phyloP scores from a whole-genome alignment of 2,113 vertebrate genomes.

The Myanophis thanlyinensis region DNA sequence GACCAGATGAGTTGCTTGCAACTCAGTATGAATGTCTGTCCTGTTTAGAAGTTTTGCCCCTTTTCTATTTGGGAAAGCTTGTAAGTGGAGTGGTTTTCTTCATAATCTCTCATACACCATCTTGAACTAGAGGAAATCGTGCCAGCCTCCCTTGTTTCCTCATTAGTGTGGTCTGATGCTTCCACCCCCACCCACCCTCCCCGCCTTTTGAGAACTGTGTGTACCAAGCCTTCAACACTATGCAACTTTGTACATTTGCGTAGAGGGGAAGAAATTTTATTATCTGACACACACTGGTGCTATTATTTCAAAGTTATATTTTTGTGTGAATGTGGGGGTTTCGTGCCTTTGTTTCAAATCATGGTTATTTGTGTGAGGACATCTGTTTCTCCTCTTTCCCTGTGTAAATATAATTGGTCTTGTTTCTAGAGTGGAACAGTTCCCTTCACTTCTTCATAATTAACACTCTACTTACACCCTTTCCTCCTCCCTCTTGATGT shows the following conservation, averaged over 20 bases:
- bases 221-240: slow-evolving; percentile 84
- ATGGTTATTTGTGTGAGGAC: slow-evolving; percentile 83
- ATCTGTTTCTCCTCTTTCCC: slow-evolving; percentile 66
- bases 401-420: slow-evolving; percentile 89
- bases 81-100: background rate
- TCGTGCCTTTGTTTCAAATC: slow-evolving; percentile 75
- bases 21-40: slow-evolving; percentile 21
- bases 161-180: slow-evolving; percentile 45
- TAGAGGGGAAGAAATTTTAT: slow-evolving; percentile 83
- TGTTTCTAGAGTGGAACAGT: slow-evolving; percentile 78
- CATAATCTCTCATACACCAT: slow-evolving; percentile 33
- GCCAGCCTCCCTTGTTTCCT: slow-evolving; percentile 46
- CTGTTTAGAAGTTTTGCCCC: slow-evolving; percentile 11
- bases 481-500: background rate
- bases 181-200: slow-evolving; percentile 25
- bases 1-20: slow-evolving; percentile 10
- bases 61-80: slow-evolving; percentile 10
- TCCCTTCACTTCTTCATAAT: slow-evolving; percentile 38
- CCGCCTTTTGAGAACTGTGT: slow-evolving; percentile 60
- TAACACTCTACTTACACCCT: fast-evolving
- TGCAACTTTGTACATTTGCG: slow-evolving; percentile 95
- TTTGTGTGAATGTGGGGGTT: slow-evolving; percentile 95
- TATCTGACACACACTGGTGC: slow-evolving; percentile 99
- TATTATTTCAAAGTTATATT: slow-evolving; percentile 99
- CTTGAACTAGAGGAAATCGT: slow-evolving; percentile 7